phyloP scores from a whole-genome alignment of 2,888 invertebrate species.

The Phalera bucephala region DNA sequence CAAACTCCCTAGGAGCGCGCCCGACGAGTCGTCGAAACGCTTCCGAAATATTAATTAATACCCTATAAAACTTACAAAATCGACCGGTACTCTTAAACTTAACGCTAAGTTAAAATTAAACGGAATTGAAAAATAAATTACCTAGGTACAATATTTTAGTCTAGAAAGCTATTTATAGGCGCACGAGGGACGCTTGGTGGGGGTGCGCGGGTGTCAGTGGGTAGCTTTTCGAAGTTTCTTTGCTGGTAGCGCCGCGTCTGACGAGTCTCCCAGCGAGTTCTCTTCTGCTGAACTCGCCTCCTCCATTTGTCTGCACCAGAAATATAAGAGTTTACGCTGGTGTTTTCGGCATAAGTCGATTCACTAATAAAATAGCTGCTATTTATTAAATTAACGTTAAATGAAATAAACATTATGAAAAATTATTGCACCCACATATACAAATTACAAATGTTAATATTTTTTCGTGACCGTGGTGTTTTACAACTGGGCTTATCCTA shows the following conservation, averaged over 20 bases:
- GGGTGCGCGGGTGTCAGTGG: slow-evolving; percentile 73
- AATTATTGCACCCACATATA: too few species aligned
- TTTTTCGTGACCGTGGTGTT: too few species aligned
- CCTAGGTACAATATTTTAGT: slow-evolving; percentile 83
- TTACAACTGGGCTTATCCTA: too few species aligned
- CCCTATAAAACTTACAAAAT: slow-evolving; percentile 84
- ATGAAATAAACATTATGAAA: too few species aligned
- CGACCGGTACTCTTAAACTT: slow-evolving; percentile 78
- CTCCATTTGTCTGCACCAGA: slow-evolving; percentile 66
- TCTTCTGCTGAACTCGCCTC: slow-evolving; percentile 81
- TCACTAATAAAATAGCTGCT: too few species aligned
- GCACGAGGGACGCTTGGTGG: slow-evolving; percentile 65
- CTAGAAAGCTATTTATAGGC: slow-evolving; percentile 80
- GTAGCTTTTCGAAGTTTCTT: slow-evolving; percentile 77
- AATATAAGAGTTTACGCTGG: too few species aligned
- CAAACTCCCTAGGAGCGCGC: slow-evolving; percentile 52
- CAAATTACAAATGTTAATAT: too few species aligned
- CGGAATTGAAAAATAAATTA: slow-evolving; percentile 84
- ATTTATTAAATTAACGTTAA: too few species aligned
- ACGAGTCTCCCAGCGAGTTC: slow-evolving; percentile 75
- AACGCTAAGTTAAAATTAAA: slow-evolving; percentile 81
- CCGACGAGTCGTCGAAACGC: slow-evolving; percentile 58
- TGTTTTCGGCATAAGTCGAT: too few species aligned
- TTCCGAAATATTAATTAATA: slow-evolving; percentile 63
- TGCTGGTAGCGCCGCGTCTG: slow-evolving; percentile 62